A percentile compares a stretch with the other conserved stretches of the same genome.
These are phyloP conservation scores for Phenganax subtilis DNA, from an alignment of 92 coral and sea anemone genomes.

Conservation along the genomic window DNA sequence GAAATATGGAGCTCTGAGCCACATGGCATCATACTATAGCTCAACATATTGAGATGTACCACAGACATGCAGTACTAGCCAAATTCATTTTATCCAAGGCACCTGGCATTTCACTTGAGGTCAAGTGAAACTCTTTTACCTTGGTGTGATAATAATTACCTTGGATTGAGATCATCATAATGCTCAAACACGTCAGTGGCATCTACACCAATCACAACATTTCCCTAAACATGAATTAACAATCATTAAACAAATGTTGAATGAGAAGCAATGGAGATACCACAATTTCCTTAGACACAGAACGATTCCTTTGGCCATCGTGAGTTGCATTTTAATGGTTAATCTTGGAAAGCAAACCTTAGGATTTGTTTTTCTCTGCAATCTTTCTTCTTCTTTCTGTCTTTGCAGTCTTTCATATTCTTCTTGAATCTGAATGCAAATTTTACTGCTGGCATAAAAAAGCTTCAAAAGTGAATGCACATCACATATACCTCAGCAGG, in stretches of 20 bases:
- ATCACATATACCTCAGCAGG: slow-evolving; percentile 71
- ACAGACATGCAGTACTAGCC: too few species aligned
- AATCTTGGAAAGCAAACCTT: slow-evolving; percentile 45
- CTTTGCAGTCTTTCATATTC: slow-evolving; percentile 93
- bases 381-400: slow-evolving; percentile 77
- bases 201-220: slow-evolving; percentile 78
- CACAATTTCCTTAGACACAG: neutral
- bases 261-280: too few species aligned
- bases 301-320: neutral
- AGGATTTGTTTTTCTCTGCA: slow-evolving; percentile 88
- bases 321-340: neutral
- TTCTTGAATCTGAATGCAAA: slow-evolving; percentile 64
- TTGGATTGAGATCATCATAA: slow-evolving; percentile 63
- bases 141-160: slow-evolving; percentile 42
- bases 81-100: too few species aligned
- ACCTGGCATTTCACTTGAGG: too few species aligned
- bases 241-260: too few species aligned
- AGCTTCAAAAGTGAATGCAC: neutral
- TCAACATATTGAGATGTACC: too few species aligned
- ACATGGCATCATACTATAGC: too few species aligned
- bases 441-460: neutral
- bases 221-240: slow-evolving; percentile 55
- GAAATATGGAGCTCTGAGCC: too few species aligned
- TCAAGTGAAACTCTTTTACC: neutral
- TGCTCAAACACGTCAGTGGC: slow-evolving; percentile 84